phyloP scores from a whole-genome alignment of 2,113 vertebrate species.

The Sapajus apella region DNA sequence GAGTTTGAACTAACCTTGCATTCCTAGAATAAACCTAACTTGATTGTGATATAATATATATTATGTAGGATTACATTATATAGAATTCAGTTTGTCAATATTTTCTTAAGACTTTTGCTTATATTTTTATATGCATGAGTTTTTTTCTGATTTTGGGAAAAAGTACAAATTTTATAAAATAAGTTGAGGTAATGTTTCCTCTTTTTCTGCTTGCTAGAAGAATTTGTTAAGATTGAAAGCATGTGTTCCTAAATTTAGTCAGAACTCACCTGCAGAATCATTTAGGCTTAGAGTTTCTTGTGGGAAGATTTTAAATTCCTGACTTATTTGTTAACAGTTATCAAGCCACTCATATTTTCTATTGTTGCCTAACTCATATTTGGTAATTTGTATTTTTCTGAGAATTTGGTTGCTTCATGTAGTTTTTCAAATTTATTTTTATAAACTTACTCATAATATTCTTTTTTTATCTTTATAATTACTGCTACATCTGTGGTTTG shows the following conservation, averaged over 20 bases:
- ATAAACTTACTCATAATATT: background rate
- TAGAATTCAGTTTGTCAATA: background rate
- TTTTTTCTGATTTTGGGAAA: background rate
- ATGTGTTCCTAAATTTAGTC: background rate
- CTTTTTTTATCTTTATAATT: background rate
- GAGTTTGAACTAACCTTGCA: background rate
- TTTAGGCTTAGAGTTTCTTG: background rate
- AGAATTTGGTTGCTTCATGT: background rate
- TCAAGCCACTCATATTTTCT: background rate
- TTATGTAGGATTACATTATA: background rate
- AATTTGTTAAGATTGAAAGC: conserved; percentile 19
- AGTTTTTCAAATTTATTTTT: conserved; percentile 26
- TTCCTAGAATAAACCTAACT: background rate
- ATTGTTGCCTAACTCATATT: background rate
- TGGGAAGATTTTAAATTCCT: background rate
- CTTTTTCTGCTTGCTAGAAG: background rate
- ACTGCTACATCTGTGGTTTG: background rate
- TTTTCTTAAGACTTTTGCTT: background rate
- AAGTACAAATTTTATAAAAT: conserved; percentile 7
- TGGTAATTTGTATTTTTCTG: conserved; percentile 14
- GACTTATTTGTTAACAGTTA: conserved; percentile 2
- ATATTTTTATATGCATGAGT: background rate
- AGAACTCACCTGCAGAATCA: background rate
- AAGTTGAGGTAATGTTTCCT: background rate
- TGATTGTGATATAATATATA: background rate